Evolutionary conservation across 2,113 vertebrate genomes (phyloP), one percentile per base, ranked within the genome.

Genomic region (Brienomyrus longianalis): DNA sequence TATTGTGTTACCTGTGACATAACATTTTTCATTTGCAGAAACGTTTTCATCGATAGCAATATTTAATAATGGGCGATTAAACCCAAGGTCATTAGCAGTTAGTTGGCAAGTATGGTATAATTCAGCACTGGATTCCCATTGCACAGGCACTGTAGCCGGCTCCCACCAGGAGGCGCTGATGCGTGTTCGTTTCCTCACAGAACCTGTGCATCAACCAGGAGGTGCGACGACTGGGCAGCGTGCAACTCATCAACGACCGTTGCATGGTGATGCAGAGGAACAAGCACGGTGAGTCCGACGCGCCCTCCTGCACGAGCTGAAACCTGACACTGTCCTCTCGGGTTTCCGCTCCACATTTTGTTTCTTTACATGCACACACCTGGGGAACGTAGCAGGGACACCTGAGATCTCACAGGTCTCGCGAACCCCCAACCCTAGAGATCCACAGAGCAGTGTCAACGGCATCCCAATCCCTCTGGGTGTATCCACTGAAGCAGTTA

Each of bases 261-360:
- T 99, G 98, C 92, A 90, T 97, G 94, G 98, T 99, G 95, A 96
- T 99, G 96, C 98, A 99, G 89, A 98, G 97, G 94, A 97, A 96
- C 94, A 98, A 97, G 92, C 96, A 95, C 0, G 96, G 98, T 98
- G 93, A 89, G 95, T 84, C 15, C 0, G 1, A 17, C 15, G 7
- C 6, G 35, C 35, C 74, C 31, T 43, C 13, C 35, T 2, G 5
- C 15, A 39, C 0, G 15, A 80, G 35, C 74, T 15, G 5, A 43
- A 80, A 80, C 35, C 74, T 13, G 74, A 39, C 74, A 35, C 15
- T 39, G 35, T 5, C 35, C 74, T 39, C 31, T 80, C 17, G 6
- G 74, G 74, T 80, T 80, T 17, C 35, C 35, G 15, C 35, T 43
- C 35, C 35, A 0, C 11, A 43, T 39, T 19, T 4, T 6, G 13